Percentiles rank a stretch among this genome's conserved stretches.
These are phyloP conservation scores for Numenius phaeopus DNA, from an alignment of 2,797 vertebrate genomes.

Conservation along the genomic window DNA sequence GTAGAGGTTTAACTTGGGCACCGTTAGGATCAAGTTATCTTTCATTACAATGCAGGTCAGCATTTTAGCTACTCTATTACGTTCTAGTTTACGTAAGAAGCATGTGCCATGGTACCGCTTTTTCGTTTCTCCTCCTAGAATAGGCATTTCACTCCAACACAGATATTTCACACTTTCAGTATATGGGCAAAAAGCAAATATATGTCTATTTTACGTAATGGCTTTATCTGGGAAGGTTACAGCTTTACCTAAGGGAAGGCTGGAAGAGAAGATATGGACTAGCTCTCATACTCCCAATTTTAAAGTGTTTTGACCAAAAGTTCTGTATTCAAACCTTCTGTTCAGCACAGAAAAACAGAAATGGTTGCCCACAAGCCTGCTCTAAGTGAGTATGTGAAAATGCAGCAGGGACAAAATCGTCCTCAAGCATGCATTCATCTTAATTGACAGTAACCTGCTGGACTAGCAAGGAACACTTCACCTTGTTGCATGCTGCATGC, in stretches of 20 bases:
- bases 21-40: not conserved
- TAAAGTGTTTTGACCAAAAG: not conserved
- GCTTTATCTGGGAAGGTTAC: not conserved
- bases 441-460: not conserved
- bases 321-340: not conserved
- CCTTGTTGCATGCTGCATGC: not conserved
- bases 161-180: not conserved
- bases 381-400: not conserved
- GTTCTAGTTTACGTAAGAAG: not conserved
- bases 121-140: not conserved
- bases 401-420: not conserved
- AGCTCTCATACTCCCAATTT: not conserved
- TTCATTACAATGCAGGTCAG: not conserved
- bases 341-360: not conserved
- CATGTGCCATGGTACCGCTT: not conserved
- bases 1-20: not conserved
- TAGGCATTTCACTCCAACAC: not conserved
- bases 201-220: fast-evolving
- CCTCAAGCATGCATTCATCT: not conserved
- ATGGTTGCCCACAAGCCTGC: not conserved
- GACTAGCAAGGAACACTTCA: not conserved
- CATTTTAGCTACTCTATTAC: not conserved
- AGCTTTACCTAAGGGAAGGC: not conserved
- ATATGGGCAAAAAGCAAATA: not conserved
- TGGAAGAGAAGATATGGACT: not conserved